Base-by-base conservation (phyloP, 2,113 vertebrate genomes). In the Brachyistius frenatus region DNA sequence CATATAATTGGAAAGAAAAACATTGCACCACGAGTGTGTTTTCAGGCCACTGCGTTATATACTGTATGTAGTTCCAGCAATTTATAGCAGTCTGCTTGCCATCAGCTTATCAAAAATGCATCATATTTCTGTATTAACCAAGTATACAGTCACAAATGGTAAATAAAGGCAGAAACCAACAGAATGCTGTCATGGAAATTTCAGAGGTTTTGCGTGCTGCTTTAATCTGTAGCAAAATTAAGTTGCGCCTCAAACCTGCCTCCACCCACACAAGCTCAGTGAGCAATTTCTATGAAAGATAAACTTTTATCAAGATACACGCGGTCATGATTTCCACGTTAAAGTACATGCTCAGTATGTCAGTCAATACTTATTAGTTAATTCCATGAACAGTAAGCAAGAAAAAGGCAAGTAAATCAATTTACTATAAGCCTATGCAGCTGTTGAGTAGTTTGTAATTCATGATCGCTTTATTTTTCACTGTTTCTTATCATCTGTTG, bases 181-280 rank as follows among this genome's bases (percentile, higher is more conserved):
- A 56, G 33, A 83, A 66, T 46, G 52, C 32, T 64, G 57, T 47
- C 32, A 83, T 78, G 79, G 73, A 84, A 44, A 1, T 46, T 54
- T 73, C 83, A 57, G 69, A 88, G 60, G 58, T 52, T 72, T 44
- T 66, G 41, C 54, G 31, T 56, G 60, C 31, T 50, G 53, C 67
- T 82, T 88, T 81, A 67, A 88, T 84, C 66, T 80, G 62, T 9
- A 30, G 50, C 52, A 37, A 65, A 73, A 78, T 74, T 76, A 65
- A 76, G 7, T n/a, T 73, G 68, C 56, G 66, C 44, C 67, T 78
- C 32, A 76, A 72, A 70, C 33, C 30, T 66, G 70, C 39, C 46
- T 78, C 77, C 75, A 70, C 82, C 82, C 73, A 78, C 69, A 64
- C 53, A 64, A 58, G 7, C 9, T 65, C 66, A 57, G 53, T 35